Conservation (phyloP, 2,888 invertebrate species). For the Megalurothrips usitatus region DNA sequence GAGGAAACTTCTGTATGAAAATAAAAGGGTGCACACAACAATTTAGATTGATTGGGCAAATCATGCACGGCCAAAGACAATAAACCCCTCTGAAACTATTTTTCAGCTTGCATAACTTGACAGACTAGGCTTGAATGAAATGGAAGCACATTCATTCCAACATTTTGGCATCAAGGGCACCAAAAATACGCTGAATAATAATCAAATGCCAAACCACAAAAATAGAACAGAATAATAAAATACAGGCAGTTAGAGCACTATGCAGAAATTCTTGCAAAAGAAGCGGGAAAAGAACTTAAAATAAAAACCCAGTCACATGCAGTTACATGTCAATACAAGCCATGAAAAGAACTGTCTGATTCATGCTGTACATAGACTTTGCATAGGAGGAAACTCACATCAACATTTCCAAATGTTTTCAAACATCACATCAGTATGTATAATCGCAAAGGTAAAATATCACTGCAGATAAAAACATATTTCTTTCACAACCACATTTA, state of each 20-base stretch:
- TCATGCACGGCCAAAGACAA: no score
- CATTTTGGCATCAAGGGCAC: no score
- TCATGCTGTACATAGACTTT: not conserved
- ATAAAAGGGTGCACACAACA: no score
- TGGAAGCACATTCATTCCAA: no score
- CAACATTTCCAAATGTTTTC: not conserved
- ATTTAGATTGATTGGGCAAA: no score
- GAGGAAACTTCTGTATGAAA: not conserved
- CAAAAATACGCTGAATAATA: no score
- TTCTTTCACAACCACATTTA: conserved; percentile 19
- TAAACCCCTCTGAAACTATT: no score
- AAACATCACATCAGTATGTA: not conserved
- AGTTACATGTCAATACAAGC: not conserved
- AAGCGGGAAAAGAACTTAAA: not conserved
- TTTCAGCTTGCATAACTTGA: no score
- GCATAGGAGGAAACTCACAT: not conserved
- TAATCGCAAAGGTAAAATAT: conserved; percentile 17
- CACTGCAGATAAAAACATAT: not conserved
- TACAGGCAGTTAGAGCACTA: not conserved
- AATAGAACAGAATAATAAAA: no score
- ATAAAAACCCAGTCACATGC: not conserved
- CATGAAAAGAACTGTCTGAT: not conserved
- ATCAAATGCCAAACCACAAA: no score
- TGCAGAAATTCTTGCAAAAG: not conserved
- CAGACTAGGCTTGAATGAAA: no score